Base-by-base conservation (phyloP, 2,888 invertebrate species). In the Tupiocoris notatus region DNA sequence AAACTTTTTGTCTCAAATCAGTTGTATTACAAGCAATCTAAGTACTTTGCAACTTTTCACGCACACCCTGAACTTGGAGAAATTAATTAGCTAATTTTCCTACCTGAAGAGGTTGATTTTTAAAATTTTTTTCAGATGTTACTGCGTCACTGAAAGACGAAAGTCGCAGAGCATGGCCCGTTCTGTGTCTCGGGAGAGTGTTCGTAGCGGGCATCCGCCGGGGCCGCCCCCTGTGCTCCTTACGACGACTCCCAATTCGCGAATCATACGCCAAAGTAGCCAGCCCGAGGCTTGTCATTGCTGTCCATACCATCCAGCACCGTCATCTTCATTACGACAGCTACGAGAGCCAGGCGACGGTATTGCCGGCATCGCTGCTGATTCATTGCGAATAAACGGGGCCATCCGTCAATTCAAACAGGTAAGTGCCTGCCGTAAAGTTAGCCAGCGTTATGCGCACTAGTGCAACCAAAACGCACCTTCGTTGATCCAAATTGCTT, bases 351-450 rank as follows among this genome's bases (percentile, higher is more conserved):
- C 91, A 63, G 89, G 89, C 79, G 94, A 94, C 83, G 93, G 94
- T 80, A 93, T 97, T 80, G 96, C 96, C 65, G 95, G 95, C 83
- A 97, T 98, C 82, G 97, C 96, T 21, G 95, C 95, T 68, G 97
- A 97, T 86, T 96, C 96, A 77, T 89, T 97, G 81, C 89, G 96
- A 83, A 95, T 97, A 86, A 97, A 96, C 86, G 98, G 97, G 80
- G 96, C 96, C 82, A 94, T 97, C 89, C 89, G 95, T 81, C 95
- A 95, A 84, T 96, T 97, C 86, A 95, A 94, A 86, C 96, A 96
- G 92, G 95, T 95, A 89, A 83, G 65, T 25, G n/a, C 39, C 6
- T 39, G 39, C 39, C 12, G 39, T 39, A 39, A 12, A 39, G n/a
- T n/a, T n/a, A n/a, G n/a, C n/a, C n/a, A n/a, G n/a, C n/a, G n/a